Conservation (phyloP, 1,140 invertebrate species). For the Aethina tumida region DNA sequence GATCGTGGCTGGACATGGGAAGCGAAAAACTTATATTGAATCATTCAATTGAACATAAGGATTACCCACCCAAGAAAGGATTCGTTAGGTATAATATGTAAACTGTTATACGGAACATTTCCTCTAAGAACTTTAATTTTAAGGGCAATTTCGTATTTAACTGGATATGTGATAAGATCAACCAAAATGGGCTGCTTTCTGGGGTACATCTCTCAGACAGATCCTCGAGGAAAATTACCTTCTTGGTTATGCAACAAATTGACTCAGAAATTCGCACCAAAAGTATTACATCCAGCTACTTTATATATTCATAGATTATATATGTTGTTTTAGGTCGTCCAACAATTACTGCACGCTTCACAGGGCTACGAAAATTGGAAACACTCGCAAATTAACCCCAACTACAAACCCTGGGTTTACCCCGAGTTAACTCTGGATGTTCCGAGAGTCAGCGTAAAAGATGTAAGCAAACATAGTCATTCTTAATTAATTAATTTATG, state of each 20-base stretch:
- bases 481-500: too few species aligned
- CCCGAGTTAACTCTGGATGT: constrained; percentile 67
- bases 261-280: constrained; percentile 77
- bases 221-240: constrained; percentile 79
- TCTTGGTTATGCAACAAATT: constrained; percentile 84
- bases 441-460: constrained; percentile 54
- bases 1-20: constrained; percentile 84
- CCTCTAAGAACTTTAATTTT: constrained; percentile 13
- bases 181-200: constrained; percentile 55
- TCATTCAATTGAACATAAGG: constrained; percentile 81
- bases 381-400: constrained; percentile 53
- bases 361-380: constrained; percentile 61
- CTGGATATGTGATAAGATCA: constrained; percentile 49
- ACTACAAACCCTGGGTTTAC: constrained; percentile 75
- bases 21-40: constrained; percentile 78
- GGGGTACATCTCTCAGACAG: constrained; percentile 78
- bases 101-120: neutral
- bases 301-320: too few species aligned
- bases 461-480: constrained; percentile 43
- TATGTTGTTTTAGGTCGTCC: too few species aligned
- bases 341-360: constrained; percentile 72
- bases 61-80: constrained; percentile 70
- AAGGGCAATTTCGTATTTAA: constrained; percentile 57
- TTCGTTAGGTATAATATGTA: constrained; percentile 53
- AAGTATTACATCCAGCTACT: too few species aligned